Base-by-base conservation (phyloP, 2,888 invertebrate genomes). In the Ligdia adustata region DNA sequence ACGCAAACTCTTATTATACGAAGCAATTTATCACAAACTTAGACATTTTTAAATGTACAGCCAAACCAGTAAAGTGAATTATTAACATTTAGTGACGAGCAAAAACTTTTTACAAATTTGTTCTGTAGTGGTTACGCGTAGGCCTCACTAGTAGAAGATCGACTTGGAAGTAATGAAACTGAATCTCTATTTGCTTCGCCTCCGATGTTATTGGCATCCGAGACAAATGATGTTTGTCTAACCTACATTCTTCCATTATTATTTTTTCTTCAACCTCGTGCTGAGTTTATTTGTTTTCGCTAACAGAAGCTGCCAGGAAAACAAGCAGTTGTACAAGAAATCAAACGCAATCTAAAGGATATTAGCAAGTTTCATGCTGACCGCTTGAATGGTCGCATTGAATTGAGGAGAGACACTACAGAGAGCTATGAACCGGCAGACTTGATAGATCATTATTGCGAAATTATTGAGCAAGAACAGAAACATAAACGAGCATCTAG, bases 321-420 rank as follows among this genome's bases (percentile, higher is more conserved):
- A 51, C 63, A 55, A 39, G 60, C 48, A 0, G 64, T 75, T 0
- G 24, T 78, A 2, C 47, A 72, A 9, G 94, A 77, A 90, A 94
- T 62, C 71, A 86, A 47, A 71, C 85, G 81, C 75, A 92, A 83
- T 69, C 51, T 76, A 3, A 32, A 57, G 12, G 65, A 70, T 13
- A 51, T 76, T 3, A 66, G 72, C 47, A 54, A 62, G 27, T 79
- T 79, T 34, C 79, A 79, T 16, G 54, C 38, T 1, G 53, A 63
- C 7, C 63, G 63, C 18, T 38, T 76, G 4, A 32, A 22, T 1
- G 46, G 45, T 7, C 63, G 77, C 3, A 42, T 58, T 6, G 51
- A 60, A n/a, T 16, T 50, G 31, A 63, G 64, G 0, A 34, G 37
- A 7, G 38, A 18, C n/a, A 39, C 41, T n/a, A 9, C 41, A 0